Evolutionary conservation across 2,113 vertebrate species (phyloP), one percentile per base, ranked within the genome.

Genomic region (Tychaedon coryphoeus): DNA sequence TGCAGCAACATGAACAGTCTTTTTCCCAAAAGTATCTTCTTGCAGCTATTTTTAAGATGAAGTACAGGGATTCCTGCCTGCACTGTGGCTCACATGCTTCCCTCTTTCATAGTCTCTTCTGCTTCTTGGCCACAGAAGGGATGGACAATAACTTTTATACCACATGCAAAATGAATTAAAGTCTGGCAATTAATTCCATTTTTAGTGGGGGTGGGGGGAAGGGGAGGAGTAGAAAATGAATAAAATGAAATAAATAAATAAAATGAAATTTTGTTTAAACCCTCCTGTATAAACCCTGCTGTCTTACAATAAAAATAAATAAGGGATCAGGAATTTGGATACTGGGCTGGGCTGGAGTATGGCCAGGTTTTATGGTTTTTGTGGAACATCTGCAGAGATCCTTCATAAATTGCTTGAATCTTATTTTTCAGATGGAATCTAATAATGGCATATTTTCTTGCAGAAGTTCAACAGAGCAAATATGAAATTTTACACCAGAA

Each of bases 331-430:
- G 60, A 61, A 69, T 72, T 86, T 88, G 88, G 33, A 58, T 70
- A 58, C 43, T 48, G 38, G 31, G 33, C 17, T 64, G 48, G 48
- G 9, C 29, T 91, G 88, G 85, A 82, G 20, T 45, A 73, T 38
- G 54, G 62, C 79, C 92, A 95, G 58, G 54, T 79, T 91, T 85
- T 85, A 57, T 40, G 24, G 18, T 61, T 28, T 67, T 79, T 47
- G 29, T 2, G 62, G 40, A 69, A 31, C 14, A 75, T 14, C 48
- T 67, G 28, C 1, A 23, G 81, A 78, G 40, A 87, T 18, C 31
- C 38, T 72, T 64, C 61, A 67, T 26, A 67, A 91, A 90, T 19
- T 29, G 51, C 60, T 67, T 51, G 13, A 83, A n/a, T 36, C 25
- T 25, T 57, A 56, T 86, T 90, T 91, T 69, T 65, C 64, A 54